Base-by-base conservation (phyloP, 1,140 invertebrate genomes). In the Bemisia tabaci region DNA sequence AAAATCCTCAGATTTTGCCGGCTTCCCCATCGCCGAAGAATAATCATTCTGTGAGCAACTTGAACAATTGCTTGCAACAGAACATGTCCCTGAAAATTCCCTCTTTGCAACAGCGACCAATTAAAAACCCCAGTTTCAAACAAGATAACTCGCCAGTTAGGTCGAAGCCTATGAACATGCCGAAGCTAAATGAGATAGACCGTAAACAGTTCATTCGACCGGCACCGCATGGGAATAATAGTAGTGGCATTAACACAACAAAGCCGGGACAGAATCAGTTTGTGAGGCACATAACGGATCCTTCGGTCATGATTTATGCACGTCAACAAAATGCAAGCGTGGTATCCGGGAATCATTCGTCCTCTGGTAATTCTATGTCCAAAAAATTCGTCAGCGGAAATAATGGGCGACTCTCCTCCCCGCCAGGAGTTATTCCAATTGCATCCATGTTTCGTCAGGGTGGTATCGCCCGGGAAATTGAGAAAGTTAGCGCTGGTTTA, bases 211-310 rank as follows among this genome's bases (percentile, higher is more conserved):
- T 26, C 21, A 63, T 63, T 17, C 9, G 62, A 63, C 21, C 63
- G 1, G 2, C 23, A 27, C 63, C 27, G 2, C 27, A 65, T 27
- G 60, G 66, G 22, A 26, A 62, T 11, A n/a, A 60, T n/a, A 59
- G 66, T 9, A 66, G 63, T 27, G 26, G 58, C 1, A 63, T 60
- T 12, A 60, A 62, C 22, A 26, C 59, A 1, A 59, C 39, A 39
- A 74, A 74, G 62, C 74, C 73, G 2, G 70, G 69, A 11, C 75
- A 74, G 23, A 78, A 76, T 68, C 75, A 76, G 64, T 71, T 65
- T 26, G 74, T 78, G 1, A 66, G 77, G 12, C 75, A 77, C 62
- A 78, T 78, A 62, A 76, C 77, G 1, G 77, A 77, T 68, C 76
- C 77, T 12, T 75, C 75, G 0, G 71, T 73, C 0, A 64, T 76